These are phyloP conservation scores for Charanyca ferruginea DNA, from an alignment of 2,888 invertebrate species.

Conservation along the genomic window DNA sequence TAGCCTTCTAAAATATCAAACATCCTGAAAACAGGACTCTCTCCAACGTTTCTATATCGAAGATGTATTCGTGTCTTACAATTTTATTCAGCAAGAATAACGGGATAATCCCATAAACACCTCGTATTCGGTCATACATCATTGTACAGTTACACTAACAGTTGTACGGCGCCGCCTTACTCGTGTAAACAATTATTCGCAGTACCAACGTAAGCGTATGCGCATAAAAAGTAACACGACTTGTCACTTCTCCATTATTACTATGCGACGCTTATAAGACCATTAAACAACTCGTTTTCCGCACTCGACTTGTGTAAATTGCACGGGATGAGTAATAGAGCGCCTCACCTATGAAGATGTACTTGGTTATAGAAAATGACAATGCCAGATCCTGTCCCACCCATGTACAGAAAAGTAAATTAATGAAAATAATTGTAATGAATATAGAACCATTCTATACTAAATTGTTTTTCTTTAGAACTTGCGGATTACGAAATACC, in stretches of 20 bases:
- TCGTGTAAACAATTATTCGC: constrained; percentile 57
- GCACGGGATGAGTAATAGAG: constrained; percentile 17
- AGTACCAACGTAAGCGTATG: constrained; percentile 32
- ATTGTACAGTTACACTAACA: constrained; percentile 54
- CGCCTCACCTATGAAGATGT: not conserved
- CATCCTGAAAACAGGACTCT: no score
- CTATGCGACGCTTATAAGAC: constrained; percentile 48
- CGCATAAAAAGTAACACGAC: constrained; percentile 51
- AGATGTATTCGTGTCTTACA: not conserved
- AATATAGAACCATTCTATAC: no score
- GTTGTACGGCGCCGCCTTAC: constrained; percentile 54
- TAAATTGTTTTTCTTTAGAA: no score
- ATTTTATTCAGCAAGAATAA: constrained; percentile 22
- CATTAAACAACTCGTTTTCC: constrained; percentile 49
- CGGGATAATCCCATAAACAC: constrained; percentile 37
- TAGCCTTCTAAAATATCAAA: no score
- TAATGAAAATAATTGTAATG: no score
- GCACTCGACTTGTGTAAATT: constrained; percentile 20
- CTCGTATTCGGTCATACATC: constrained; percentile 43
- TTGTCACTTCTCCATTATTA: constrained; percentile 46
- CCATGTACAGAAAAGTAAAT: no score
- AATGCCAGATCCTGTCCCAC: no score
- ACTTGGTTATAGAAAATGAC: no score
- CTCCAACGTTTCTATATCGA: not conserved
- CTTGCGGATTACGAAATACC: no score